These are phyloP conservation scores for Dorcus hopei DNA, from an alignment of 2,888 invertebrate genomes.

Conservation along the genomic window DNA sequence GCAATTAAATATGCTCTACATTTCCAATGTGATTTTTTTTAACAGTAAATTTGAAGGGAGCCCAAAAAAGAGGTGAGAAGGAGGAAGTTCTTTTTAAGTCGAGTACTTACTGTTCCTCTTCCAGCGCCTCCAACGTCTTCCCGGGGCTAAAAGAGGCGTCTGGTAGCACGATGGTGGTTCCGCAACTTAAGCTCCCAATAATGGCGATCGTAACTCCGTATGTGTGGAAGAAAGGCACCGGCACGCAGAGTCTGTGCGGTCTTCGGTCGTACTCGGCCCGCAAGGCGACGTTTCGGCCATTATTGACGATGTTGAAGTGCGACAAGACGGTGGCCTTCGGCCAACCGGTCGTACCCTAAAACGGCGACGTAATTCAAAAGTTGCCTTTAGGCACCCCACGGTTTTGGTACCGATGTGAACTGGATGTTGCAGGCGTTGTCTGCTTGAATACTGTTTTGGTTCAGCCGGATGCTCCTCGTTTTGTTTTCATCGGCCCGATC, in stretches of 20 bases:
- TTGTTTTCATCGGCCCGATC: slow-evolving; percentile 36
- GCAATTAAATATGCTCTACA: no score
- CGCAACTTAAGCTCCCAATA: slow-evolving; percentile 57
- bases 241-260: slow-evolving; percentile 57
- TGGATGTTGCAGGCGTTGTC: slow-evolving; percentile 73
- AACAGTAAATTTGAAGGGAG: no score
- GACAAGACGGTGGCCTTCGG: slow-evolving; percentile 74
- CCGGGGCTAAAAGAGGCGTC: slow-evolving; percentile 59
- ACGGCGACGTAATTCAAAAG: slow-evolving; percentile 1
- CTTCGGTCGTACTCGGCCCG: slow-evolving; percentile 50
- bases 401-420: slow-evolving; percentile 66
- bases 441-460: slow-evolving; percentile 58
- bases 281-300: slow-evolving; percentile 62
- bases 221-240: slow-evolving; percentile 80
- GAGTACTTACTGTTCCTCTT: slow-evolving; percentile 59
- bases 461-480: slow-evolving; percentile 38
- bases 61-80: no score
- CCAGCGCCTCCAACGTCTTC: slow-evolving; percentile 60
- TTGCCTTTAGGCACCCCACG: no score
- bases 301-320: slow-evolving; percentile 75
- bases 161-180: slow-evolving; percentile 62
- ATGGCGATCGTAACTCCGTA: slow-evolving; percentile 69
- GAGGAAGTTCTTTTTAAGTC: no score
- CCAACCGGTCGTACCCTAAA: slow-evolving; percentile 54
- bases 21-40: no score